These are phyloP conservation scores for Alloplasta piceator DNA, from an alignment of 2,888 invertebrate genomes.

Conservation along the genomic window DNA sequence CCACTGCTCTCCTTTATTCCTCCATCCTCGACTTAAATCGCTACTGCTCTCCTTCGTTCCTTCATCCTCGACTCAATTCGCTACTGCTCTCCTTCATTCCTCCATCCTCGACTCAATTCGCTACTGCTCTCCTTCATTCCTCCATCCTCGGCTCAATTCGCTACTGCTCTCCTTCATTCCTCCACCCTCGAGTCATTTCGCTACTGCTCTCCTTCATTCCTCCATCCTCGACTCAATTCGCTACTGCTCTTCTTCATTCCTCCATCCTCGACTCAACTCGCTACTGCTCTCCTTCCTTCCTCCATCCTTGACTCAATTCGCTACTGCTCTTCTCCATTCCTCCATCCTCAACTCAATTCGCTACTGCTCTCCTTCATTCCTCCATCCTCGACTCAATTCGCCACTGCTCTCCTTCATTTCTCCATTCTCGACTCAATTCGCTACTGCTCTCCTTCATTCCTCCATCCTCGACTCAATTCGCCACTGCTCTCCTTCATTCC, in stretches of 20 bases:
- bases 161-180: background rate
- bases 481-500: background rate
- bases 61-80: slow-evolving; percentile 7
- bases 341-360: slow-evolving; percentile 6
- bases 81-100: background rate
- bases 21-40: slow-evolving; percentile 4
- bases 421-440: slow-evolving; percentile 6
- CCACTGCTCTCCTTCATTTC: background rate
- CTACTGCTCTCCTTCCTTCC: background rate
- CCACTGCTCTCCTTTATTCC: background rate
- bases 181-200: slow-evolving; percentile 7
- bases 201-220: background rate
- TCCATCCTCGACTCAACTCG: slow-evolving; percentile 6
- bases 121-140: background rate
- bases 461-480: slow-evolving; percentile 7
- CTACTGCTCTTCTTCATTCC: background rate
- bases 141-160: slow-evolving; percentile 6
- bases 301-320: slow-evolving; percentile 6
- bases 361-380: background rate
- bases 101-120: slow-evolving; percentile 7
- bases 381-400: slow-evolving; percentile 7
- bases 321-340: background rate
- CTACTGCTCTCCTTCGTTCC: background rate
- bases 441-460: background rate
- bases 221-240: slow-evolving; percentile 7